These are phyloP conservation scores for Ethmia dodecea DNA, from an alignment of 2,888 invertebrate genomes.

Conservation along the genomic window DNA sequence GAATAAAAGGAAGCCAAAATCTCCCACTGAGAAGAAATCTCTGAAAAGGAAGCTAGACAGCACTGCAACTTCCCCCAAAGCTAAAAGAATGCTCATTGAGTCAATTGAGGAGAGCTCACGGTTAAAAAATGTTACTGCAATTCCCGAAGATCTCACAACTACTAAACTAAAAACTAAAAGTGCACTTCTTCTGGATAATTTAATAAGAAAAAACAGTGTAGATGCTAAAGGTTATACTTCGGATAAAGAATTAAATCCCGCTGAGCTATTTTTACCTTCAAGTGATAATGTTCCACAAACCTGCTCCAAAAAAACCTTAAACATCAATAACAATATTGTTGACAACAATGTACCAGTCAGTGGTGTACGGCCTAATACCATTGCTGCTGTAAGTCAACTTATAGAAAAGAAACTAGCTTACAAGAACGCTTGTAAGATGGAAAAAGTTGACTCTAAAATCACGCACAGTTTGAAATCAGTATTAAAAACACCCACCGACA, in stretches of 20 bases:
- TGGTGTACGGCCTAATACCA: constrained; percentile 52
- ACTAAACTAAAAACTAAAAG: constrained; percentile 65
- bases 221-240: constrained; percentile 39
- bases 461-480: constrained; percentile 58
- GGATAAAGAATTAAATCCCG: constrained; percentile 58
- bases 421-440: constrained; percentile 59
- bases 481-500: constrained; percentile 54
- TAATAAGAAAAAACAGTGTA: constrained; percentile 74
- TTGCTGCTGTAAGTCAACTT: constrained; percentile 59
- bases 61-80: constrained; percentile 31
- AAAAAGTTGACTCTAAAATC: constrained; percentile 59
- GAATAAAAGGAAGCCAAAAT: constrained; percentile 41
- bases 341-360: constrained; percentile 46
- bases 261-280: constrained; percentile 62
- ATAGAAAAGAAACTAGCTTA: constrained; percentile 57
- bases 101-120: constrained; percentile 46
- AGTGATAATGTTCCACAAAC: constrained; percentile 52
- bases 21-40: constrained; percentile 57
- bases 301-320: constrained; percentile 60
- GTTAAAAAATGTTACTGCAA: constrained; percentile 35
- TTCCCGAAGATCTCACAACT: constrained; percentile 34
- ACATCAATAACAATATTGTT: constrained; percentile 69
- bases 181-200: constrained; percentile 71
- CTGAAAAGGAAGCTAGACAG: constrained; percentile 62
- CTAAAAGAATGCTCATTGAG: constrained; percentile 50